Evolutionary conservation across 1,140 invertebrate species (phyloP), one percentile per base, ranked within the genome.

Genomic region (Cepaea nemoralis): DNA sequence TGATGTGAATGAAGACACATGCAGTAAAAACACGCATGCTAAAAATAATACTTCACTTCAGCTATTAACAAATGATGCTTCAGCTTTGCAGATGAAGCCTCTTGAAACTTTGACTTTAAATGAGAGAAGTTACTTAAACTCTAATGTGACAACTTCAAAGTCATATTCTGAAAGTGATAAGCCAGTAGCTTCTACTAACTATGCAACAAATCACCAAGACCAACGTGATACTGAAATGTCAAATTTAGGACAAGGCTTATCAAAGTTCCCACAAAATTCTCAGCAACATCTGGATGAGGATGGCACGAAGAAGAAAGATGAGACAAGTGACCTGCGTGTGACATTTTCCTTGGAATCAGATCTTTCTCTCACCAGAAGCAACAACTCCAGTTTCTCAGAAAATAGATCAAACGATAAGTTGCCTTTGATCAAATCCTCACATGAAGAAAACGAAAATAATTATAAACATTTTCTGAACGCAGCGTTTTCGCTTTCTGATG

Each of bases 341-440:
- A 55, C 19, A 55, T 19, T 22, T 63, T 6, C 16, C 59, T 27
- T 63, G 2, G 59, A 63, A 6, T 31, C 59, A 31, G 33, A 27
- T 31, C 59, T 31, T 63, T 31, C 59, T 63, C 27, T 31, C 59
- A 45, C 24, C 12, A 6, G n/a, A 8, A 71, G 69, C 69, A 71
- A 71, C 69, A 71, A 24, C 40, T 71, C 69, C 35, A 71, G 37
- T 39, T 71, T 71, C 40, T 71, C 69, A 39, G 69, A 71, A 10
- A 39, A 45, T 3, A 40, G 12, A 22, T 8, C 35, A 45, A 10
- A 22, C n/a, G 69, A 71, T 45, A 37, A 1, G 2, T 10, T 39
- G 35, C 69, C 69, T 39, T 37, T 71, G 12, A 71, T 71, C 35
- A 71, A 71, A 71, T 45, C 37, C 5, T 45, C 69, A 5, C n/a